Conservation (phyloP, 2,797 vertebrate genomes). For the Phrynocephalus guinanensis region DNA sequence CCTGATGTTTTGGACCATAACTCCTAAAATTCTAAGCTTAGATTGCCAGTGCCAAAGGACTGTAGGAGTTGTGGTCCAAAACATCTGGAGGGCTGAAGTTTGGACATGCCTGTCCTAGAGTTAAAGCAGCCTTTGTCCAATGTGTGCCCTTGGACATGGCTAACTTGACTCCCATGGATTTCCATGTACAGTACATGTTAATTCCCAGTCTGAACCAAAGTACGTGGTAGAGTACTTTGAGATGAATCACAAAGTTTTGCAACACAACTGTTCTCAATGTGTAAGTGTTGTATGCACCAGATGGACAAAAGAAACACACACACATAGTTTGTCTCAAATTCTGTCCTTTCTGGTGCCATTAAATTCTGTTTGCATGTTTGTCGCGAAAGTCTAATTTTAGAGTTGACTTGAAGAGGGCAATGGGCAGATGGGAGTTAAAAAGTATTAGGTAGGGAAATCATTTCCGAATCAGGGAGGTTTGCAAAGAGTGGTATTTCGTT, state of each 20-base stretch:
- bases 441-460: not conserved
- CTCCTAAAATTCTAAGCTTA: too few relatives aligned
- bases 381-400: not conserved
- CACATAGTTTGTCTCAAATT: not conserved
- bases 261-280: not conserved
- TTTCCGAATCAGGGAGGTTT: not conserved
- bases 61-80: too few relatives aligned
- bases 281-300: not conserved
- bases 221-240: not conserved
- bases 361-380: not conserved
- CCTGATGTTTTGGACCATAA: too few relatives aligned
- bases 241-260: not conserved
- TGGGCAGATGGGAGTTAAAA: not conserved
- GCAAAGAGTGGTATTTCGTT: not conserved
- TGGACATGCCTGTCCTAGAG: too few relatives aligned
- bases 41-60: too few relatives aligned
- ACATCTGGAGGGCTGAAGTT: too few relatives aligned
- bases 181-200: not conserved
- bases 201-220: not conserved
- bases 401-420: not conserved
- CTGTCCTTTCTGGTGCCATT: not conserved
- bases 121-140: not conserved
- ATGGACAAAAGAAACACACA: not conserved
- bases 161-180: not conserved
- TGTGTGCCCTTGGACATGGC: not conserved